phyloP scores from a whole-genome alignment of 2,888 invertebrate species.

The Daptonema setosum region DNA sequence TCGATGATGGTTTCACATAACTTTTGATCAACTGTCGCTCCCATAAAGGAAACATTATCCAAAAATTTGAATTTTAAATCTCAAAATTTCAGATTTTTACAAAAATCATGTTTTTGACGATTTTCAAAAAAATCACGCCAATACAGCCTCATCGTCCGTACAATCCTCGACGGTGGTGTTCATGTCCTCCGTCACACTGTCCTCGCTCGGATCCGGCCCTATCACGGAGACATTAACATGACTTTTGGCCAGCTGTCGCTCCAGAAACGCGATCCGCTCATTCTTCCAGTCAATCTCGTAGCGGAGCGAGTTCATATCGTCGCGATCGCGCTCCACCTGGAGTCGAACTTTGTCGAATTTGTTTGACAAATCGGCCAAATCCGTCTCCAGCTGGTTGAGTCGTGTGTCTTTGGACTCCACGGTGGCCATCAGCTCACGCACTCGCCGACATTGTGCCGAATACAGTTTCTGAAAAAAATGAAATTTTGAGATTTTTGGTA shows the following conservation, averaged over 20 bases:
- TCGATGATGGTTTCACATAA: no score
- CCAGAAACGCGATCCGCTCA: constrained; percentile 14
- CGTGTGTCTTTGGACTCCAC: constrained; percentile 25
- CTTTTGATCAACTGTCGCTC: no score
- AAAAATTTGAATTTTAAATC: no score
- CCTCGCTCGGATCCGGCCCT: no score
- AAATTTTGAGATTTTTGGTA: background rate
- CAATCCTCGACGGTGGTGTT: no score
- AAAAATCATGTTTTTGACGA: no score
- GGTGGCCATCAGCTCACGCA: constrained; percentile 26
- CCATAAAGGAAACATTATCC: no score
- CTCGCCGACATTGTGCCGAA: constrained; percentile 26
- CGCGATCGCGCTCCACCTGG: constrained; percentile 12
- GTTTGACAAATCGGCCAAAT: background rate
- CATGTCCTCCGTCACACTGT: no score
- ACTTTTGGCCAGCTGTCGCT: constrained; percentile 5
- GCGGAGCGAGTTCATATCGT: constrained; percentile 13
- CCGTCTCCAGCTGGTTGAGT: constrained; percentile 22
- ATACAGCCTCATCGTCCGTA: no score
- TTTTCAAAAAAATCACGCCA: no score
- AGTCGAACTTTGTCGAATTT: constrained; percentile 7
- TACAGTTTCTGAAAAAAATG: constrained; percentile 26
- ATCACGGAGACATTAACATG: no score
- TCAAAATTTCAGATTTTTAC: no score
- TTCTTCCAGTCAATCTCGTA: constrained; percentile 20